Evolutionary conservation across 2,888 invertebrate species (phyloP), one percentile per base, ranked within the genome.

Genomic region (Mactromeris polynyma): DNA sequence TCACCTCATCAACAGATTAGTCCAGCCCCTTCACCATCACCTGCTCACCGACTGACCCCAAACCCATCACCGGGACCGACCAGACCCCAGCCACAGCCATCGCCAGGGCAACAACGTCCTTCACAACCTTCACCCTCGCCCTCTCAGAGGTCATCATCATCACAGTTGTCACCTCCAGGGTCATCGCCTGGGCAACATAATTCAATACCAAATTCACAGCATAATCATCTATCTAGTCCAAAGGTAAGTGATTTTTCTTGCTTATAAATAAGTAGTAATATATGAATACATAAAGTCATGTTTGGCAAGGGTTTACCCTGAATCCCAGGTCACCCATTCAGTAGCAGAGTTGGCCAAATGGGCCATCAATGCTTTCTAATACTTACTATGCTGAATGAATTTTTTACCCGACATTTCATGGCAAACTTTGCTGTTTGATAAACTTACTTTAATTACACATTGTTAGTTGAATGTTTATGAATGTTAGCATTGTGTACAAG

Each of bases 51-150:
- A 36, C 83, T 85, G 40, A 89, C 89, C 40, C 91, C 88, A 31
- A 91, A 93, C 82, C 89, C 90, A 73, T 90, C 92, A 19, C 91
- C 92, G n/a, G 90, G 89, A 46, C 91, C 92, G 58, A 90, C 81
- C 36, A 97, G 91, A 81, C 90, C 93, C 78, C 87, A 80, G 69
- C 97, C 83, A 31, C 90, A 89, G 77, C 87, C 89, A 85, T 91
- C 93, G 85, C 88, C 92, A 97, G 97, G 78, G 97, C 90, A 89
- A 64, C 89, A 73, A 73, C 96, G 97, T 46, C 97, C 97, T 93
- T 97, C 97, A 89, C 97, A 97, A 93, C 96, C 97, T 83, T 93
- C 94, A 85, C 91, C 93, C 17, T 87, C 91, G 46, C 93, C 93
- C 33, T 92, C 93, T 33, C 91, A 91, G 83, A 91, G 90, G 85